Evolutionary conservation across 2,797 vertebrate species (phyloP), one percentile per base, ranked within the genome.

Genomic region (Dicrostonyx torquatus): DNA sequence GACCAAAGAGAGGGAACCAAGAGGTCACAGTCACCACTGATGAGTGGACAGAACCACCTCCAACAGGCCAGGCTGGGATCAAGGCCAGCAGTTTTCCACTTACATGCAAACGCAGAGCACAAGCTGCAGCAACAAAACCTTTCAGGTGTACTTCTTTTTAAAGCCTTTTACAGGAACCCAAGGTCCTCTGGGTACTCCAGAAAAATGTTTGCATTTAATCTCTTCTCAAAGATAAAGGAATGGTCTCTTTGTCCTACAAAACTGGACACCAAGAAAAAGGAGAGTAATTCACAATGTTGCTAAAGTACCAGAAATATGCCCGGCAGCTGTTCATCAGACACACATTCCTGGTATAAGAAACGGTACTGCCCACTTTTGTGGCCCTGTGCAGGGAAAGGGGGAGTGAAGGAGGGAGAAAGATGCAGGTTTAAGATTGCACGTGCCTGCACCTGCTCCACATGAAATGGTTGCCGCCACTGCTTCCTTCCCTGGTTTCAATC

Each of bases 141-240:
- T 97, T 97, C 96, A 97, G 96, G 94, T 94, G 82, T 86, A 90
- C 95, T 97, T 95, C 95, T 64, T 95, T 94, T 95, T 64, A 2
- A 94, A 97, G 91, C 79, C 94, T 96, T 97, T 98, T 98, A 97
- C 75, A 97, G 93, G 82, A 98, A 97, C 22, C 88, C 77, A 95
- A 97, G 94, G 85, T 95, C 29, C 9, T 95, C 96, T 92, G 90
- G 97, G 97, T 95, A 95, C 83, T 97, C 97, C 96, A 97, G 90
- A 94, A 95, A 97, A 97, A 98, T 96, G 96, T 91, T 98, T 96
- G 58, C 93, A 96, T 95, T 77, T 95, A 95, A 72, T 75, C 89
- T 93, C 15, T 88, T 94, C 53, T 87, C 83, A 90, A 95, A 94
- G 24, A 53, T 92, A 87, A 88, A 93, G 84, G 50, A 95, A 82